Percentiles rank a stretch among this genome's conserved stretches.
Evolutionary conservation across 2,797 vertebrate genomes (phyloP).

Genomic region (Tolypeutes matacus): DNA sequence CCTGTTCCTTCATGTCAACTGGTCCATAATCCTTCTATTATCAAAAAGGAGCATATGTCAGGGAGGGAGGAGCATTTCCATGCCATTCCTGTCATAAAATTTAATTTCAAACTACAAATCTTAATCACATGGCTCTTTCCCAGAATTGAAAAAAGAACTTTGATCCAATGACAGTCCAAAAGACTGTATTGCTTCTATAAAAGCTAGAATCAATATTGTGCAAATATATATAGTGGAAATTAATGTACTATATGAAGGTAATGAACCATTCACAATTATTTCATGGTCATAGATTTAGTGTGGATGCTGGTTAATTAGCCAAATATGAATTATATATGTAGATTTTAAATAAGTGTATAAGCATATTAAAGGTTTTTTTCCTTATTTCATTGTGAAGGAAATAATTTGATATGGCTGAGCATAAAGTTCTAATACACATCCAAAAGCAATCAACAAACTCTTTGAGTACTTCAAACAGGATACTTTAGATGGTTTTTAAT

Average conservation of each 20-base stretch:
- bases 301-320: slow-evolving; percentile 87
- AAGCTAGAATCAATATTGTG: slow-evolving; percentile 83
- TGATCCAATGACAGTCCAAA: slow-evolving; percentile 79
- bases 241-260: slow-evolving; percentile 86
- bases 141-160: slow-evolving; percentile 79
- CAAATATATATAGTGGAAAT: slow-evolving; percentile 82
- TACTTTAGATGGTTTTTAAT: slow-evolving; percentile 89
- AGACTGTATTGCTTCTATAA: slow-evolving; percentile 80
- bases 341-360: slow-evolving; percentile 84
- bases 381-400: slow-evolving; percentile 86
- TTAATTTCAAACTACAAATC: slow-evolving; percentile 80
- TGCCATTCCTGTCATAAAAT: slow-evolving; percentile 80
- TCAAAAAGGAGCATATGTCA: slow-evolving; percentile 70
- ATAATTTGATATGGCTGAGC: slow-evolving; percentile 86
- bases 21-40: slow-evolving; percentile 40
- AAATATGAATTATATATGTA: slow-evolving; percentile 87
- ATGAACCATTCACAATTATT: slow-evolving; percentile 86
- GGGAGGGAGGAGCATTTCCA: slow-evolving; percentile 68
- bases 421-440: slow-evolving; percentile 87
- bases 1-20: neutral
- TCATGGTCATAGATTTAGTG: slow-evolving; percentile 82
- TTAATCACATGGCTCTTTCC: slow-evolving; percentile 78
- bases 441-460: slow-evolving; percentile 90
- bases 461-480: slow-evolving; percentile 88
- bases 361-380: slow-evolving; percentile 80